Base-by-base conservation (phyloP, 2,797 vertebrate species). In the Trematomus bernacchii region DNA sequence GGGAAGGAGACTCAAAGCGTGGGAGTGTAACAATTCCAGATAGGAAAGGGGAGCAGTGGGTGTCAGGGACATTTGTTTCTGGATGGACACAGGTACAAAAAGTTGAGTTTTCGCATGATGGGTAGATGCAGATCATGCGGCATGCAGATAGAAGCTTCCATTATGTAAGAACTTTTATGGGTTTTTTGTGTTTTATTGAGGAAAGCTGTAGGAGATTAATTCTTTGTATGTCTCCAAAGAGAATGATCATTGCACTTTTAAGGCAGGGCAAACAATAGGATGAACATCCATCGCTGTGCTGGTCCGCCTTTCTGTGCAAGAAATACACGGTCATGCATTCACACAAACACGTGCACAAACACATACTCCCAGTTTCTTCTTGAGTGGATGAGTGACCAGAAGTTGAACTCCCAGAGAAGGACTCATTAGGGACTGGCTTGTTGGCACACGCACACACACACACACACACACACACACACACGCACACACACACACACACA, bases 401-500 rank as follows among this genome's bases (percentile, higher is more conserved):
- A 83, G 73, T 84, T 94, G 93, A 95, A 94, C 93, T 95, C 90
- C 76, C 92, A 77, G 46, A 47, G 85, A 90, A 91, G 71, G 76
- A 87, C 82, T 94, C 92, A 89, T 92, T 92, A 88, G 86, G 73
- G 87, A 85, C 75, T 48, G 67, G 64, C 77, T 90, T 58, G 60
- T 88, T 92, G 87, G 88, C 86, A 92, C 79, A 84, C 65, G 70
- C 76, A 85, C 10, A 71, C 44, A 78, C 61, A 82, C 37, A 71
- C 53, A 74, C 33, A 50, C 47, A 47, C 62, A 62, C 65, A 82
- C 54, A 57, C 43, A 61, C 19, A 59, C n/a, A 51, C 48, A 33
- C 33, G 33, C n/a, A 51, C 48, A 48, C 19, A 48, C 18, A 48
- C n/a, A 51, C 48, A 48, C 19, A 48, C 18, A 48, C n/a, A 51